Base-by-base conservation (phyloP, 1,140 invertebrate species). In the Lineus longissimus region DNA sequence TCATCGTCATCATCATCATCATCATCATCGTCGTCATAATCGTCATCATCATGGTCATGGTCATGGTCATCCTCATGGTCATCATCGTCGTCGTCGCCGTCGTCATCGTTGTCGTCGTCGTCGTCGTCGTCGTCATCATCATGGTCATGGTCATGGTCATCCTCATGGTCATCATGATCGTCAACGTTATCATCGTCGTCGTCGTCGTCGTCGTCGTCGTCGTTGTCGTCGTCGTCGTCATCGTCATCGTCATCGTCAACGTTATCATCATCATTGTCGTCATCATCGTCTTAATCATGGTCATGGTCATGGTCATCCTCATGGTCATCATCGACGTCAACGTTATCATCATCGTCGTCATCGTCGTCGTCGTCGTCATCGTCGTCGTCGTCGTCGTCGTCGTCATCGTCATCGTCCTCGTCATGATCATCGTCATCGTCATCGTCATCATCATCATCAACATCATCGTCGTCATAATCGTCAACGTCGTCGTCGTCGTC, bases 231-330 rank as follows among this genome's bases (percentile, higher is more conserved):
- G 30, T 61, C 41, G 30, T 61, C 41, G 54, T 61, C 41, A 61
- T 61, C 59, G 30, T 54, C 59, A 61, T 61, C 59, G 27, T 61
- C 59, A 55, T 61, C 59, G 55, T 61, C 59, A 61, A 55, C 59
- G 31, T 61, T 41, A 27, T 1, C 59, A 27, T 54, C 59, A 27
- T 61, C 59, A 51, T n/a, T n/a, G n/a, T n/a, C n/a, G n/a, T n/a
- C n/a, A n/a, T n/a, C n/a, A n/a, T n/a, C n/a, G n/a, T n/a, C n/a
- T n/a, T n/a, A n/a, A n/a, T n/a, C n/a, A n/a, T n/a, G n/a, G n/a
- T n/a, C n/a, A n/a, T n/a, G n/a, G n/a, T n/a, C n/a, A n/a, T n/a
- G n/a, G n/a, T n/a, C n/a, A n/a, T n/a, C n/a, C n/a, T n/a, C n/a
- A n/a, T n/a, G n/a, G n/a, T n/a, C n/a, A n/a, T n/a, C n/a, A n/a